Conservation (phyloP, 2,797 vertebrate genomes). For the Odontamblyopus rebecca region DNA sequence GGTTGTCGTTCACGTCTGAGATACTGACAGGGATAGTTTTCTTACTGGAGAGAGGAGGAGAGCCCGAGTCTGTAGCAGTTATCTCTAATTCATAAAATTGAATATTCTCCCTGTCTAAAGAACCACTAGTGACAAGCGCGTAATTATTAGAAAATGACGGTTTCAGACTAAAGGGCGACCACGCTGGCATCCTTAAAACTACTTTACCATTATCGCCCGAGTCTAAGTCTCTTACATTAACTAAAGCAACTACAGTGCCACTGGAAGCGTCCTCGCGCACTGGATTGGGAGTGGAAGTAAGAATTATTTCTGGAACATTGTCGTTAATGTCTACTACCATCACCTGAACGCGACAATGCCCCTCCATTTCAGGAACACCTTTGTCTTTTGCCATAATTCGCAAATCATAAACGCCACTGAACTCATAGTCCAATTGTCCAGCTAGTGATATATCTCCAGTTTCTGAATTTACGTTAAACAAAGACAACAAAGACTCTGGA, state of each 20-base stretch:
- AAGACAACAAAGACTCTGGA: neutral
- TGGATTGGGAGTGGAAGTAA: constrained; percentile 54
- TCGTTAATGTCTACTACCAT: constrained; percentile 64
- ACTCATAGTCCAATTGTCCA: constrained; percentile 64
- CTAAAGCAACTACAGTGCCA: constrained; percentile 64
- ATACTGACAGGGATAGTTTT: constrained; percentile 79
- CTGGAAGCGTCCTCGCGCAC: constrained; percentile 66
- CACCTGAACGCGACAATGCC: constrained; percentile 61
- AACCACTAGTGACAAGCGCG: constrained; percentile 53
- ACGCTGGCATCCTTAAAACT: constrained; percentile 22
- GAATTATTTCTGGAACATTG: constrained; percentile 62
- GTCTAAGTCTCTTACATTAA: constrained; percentile 61
- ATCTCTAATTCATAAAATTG: constrained; percentile 82
- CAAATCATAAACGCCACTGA: constrained; percentile 55
- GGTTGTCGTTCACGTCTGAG: constrained; percentile 82
- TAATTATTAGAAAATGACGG: constrained; percentile 67
- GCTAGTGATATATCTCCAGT: constrained; percentile 59
- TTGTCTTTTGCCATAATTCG: constrained; percentile 64
- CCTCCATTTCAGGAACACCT: constrained; percentile 65
- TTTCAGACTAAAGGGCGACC: constrained; percentile 55
- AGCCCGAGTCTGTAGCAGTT: constrained; percentile 79
- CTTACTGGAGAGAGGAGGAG: constrained; percentile 75
- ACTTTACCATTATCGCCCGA: constrained; percentile 64
- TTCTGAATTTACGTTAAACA: constrained; percentile 44
- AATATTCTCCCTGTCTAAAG: constrained; percentile 78